Evolutionary conservation across 2,797 vertebrate genomes (phyloP).

Genomic region (Xenopus petersii): DNA sequence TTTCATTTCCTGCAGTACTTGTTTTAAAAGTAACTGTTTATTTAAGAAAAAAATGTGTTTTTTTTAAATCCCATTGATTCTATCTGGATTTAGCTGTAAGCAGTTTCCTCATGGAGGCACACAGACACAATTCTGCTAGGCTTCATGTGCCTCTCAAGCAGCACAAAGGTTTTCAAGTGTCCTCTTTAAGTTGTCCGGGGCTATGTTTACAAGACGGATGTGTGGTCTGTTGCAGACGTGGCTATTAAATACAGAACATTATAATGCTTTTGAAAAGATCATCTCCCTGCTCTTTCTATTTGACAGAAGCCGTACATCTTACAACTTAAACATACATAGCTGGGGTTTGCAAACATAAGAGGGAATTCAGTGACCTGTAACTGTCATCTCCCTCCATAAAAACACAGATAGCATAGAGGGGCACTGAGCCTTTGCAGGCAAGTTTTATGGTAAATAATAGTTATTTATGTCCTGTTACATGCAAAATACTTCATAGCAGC

Average conservation of each 20-base stretch:
- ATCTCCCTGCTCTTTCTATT: slow-evolving; percentile 8
- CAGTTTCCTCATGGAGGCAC: too few species aligned
- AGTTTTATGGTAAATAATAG: slow-evolving; percentile 20
- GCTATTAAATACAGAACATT: slow-evolving; percentile 27
- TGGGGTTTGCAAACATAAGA: slow-evolving; percentile 18
- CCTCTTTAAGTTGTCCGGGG: slow-evolving; percentile 14
- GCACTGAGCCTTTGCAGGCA: slow-evolving; percentile 9
- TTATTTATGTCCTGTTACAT: slow-evolving; percentile 33
- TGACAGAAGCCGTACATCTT: slow-evolving; percentile 31
- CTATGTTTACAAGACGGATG: slow-evolving; percentile 9
- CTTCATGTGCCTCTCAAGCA: not conserved
- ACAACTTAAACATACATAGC: slow-evolving; percentile 21
- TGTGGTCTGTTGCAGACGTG: slow-evolving; percentile 20
- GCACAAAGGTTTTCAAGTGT: slow-evolving; percentile 8
- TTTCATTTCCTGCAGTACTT: too few species aligned
- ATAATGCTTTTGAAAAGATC: slow-evolving; percentile 24
- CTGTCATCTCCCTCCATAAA: slow-evolving; percentile 40
- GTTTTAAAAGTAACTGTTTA: too few species aligned
- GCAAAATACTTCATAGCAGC: slow-evolving; percentile 27
- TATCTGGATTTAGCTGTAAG: too few species aligned
- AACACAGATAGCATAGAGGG: slow-evolving; percentile 13
- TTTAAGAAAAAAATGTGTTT: too few species aligned
- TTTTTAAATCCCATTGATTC: too few species aligned
- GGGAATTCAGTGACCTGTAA: slow-evolving; percentile 21
- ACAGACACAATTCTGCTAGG: not conserved